These are phyloP conservation scores for Trachelus iudaicus DNA, from an alignment of 2,888 invertebrate genomes.

Conservation along the genomic window DNA sequence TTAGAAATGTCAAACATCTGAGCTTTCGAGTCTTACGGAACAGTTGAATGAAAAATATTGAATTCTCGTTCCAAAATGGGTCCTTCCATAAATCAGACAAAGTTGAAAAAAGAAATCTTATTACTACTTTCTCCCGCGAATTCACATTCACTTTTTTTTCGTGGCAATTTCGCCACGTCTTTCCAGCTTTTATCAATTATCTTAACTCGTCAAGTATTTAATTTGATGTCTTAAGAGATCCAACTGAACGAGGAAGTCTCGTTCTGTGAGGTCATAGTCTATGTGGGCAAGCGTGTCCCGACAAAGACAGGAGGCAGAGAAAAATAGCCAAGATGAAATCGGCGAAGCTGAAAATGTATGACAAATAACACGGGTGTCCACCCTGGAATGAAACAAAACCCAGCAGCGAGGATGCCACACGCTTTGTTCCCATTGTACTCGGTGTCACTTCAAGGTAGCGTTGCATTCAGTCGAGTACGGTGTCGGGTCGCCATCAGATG, in stretches of 20 bases:
- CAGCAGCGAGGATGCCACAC: constrained; percentile 44
- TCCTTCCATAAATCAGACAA: no score
- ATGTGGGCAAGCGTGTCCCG: constrained; percentile 10
- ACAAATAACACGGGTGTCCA: constrained; percentile 61
- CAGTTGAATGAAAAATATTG: no score
- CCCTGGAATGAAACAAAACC: constrained; percentile 62
- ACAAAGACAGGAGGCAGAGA: constrained; percentile 42
- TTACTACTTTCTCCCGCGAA: neutral
- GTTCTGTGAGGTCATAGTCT: neutral
- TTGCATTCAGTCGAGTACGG: constrained; percentile 50
- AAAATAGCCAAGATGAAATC: constrained; percentile 63
- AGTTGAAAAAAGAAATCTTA: neutral
- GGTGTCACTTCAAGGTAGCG: constrained; percentile 61
- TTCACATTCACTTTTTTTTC: neutral
- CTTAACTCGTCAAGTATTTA: neutral
- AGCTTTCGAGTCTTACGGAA: no score
- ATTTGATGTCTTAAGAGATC: neutral
- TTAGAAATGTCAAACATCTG: no score
- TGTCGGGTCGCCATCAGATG: constrained; percentile 65
- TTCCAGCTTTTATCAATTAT: neutral
- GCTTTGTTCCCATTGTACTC: constrained; percentile 63
- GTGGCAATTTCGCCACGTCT: neutral
- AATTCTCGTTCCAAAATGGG: no score
- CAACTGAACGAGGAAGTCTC: neutral
- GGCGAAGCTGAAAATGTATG: constrained; percentile 59